Evolutionary conservation across 2,888 invertebrate genomes (phyloP).

Genomic region (Tachina grossa): DNA sequence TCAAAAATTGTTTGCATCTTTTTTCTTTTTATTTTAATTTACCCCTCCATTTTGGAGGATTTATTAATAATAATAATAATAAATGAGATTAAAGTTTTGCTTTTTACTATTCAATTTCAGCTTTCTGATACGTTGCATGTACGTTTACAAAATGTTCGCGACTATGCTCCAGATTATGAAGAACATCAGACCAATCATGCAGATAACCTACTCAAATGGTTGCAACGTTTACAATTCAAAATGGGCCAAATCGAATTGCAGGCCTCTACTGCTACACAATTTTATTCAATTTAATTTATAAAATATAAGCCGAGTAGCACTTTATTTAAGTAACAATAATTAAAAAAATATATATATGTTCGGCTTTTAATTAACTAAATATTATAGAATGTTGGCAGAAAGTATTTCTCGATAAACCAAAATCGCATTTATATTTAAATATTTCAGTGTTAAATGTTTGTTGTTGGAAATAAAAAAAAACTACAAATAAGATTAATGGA

Average conservation of each 20-base stretch:
- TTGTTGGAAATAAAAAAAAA: constrained; percentile 49
- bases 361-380: constrained; percentile 39
- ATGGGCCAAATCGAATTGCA: constrained; percentile 98
- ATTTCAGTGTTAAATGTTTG: constrained; percentile 56
- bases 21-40: constrained; percentile 58
- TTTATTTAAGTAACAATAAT: constrained; percentile 7
- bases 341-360: constrained; percentile 14
- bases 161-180: constrained; percentile 86
- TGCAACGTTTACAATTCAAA: constrained; percentile 97
- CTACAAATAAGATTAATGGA: background rate
- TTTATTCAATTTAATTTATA: constrained; percentile 87
- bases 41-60: constrained; percentile 25
- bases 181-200: constrained; percentile 81
- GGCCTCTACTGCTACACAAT: constrained; percentile 95
- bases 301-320: background rate
- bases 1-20: background rate
- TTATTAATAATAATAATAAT: background rate
- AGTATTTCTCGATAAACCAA: background rate
- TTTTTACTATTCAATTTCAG: constrained; percentile 83
- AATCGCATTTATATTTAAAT: constrained; percentile 31
- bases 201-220: constrained; percentile 89
- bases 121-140: constrained; percentile 94
- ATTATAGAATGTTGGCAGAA: constrained; percentile 4
- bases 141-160: constrained; percentile 93
- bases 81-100: background rate